Evolutionary conservation across 2,888 invertebrate species (phyloP), one percentile per base, ranked within the genome.

Genomic region (Xanthia togata): DNA sequence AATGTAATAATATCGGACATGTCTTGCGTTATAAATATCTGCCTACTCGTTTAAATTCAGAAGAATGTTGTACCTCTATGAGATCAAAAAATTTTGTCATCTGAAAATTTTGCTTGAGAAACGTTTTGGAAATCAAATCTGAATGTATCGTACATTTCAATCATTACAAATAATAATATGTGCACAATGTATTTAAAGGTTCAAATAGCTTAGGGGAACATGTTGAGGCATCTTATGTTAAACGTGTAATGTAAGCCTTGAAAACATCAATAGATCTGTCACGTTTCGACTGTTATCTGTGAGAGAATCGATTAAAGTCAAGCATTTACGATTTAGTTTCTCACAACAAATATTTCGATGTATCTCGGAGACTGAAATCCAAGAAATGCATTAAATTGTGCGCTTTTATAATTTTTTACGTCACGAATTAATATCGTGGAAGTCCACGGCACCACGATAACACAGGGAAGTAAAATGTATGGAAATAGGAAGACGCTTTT

Each of bases 201-300:
- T 57, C 63, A 11, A 82, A 70, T 72, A 55, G 47, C 6, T 79
- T 76, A 63, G 6, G 55, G 41, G 72, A 75, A 82, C 69, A 79
- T 76, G 67, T n/a, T 14, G 64, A 64, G 57, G 26, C 35, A 63
- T 67, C 60, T 68, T 11, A 72, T 69, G 26, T 35, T 73, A 38
- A 20, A 26, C 26, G 14, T 55, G 50, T 31, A 73, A 44, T 57
- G 38, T 60, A 23, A 70, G n/a, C 57, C 62, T 63, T 57, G 50
- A 69, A 68, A 72, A 72, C 26, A 35, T 76, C 44, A 63, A 73
- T 35, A 59, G n/a, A 63, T 68, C 50, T 50, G 57, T 68, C 57
- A 47, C 26, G 55, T 63, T 57, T 17, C 41, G n/a, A 17, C 4
- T 59, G 26, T 35, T 75, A 14, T 3, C 0, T 57, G 50, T 50